A percentile compares a stretch with the other conserved stretches of the same genome.
phyloP scores from a whole-genome alignment of 2,113 vertebrate genomes.

The Clinocottus analis region DNA sequence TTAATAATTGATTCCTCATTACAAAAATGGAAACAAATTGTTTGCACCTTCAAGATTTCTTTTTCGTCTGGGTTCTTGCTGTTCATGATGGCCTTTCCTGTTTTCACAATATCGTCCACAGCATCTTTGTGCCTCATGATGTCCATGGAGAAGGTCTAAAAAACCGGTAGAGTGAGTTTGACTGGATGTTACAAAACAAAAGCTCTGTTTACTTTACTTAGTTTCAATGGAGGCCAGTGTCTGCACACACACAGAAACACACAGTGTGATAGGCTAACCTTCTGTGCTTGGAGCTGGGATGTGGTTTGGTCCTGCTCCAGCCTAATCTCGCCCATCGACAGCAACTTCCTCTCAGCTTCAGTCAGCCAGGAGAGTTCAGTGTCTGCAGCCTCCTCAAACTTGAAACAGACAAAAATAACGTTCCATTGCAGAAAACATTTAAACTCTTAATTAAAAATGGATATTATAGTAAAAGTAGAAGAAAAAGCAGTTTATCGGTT shows the following conservation, averaged over 20 bases:
- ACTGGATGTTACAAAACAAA: conserved; percentile 26
- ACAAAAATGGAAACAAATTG: background rate
- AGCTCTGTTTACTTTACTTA: conserved; percentile 47
- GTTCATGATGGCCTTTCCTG: conserved; percentile 88
- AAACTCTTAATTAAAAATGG: background rate
- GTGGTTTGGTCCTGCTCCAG: conserved; percentile 95
- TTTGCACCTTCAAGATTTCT: conserved; percentile 86
- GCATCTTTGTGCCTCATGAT: conserved; percentile 96
- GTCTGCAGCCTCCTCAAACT: conserved; percentile 96
- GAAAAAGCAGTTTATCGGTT: background rate
- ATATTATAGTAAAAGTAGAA: background rate
- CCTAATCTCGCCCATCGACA: conserved; percentile 90
- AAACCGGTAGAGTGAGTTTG: conserved; percentile 67
- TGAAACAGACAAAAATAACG: conserved; percentile 67
- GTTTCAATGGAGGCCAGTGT: conserved; percentile 26
- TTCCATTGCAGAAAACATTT: background rate
- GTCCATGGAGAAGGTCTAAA: conserved; percentile 95
- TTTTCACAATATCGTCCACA: conserved; percentile 93
- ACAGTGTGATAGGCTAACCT: conserved; percentile 83
- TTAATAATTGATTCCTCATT: background rate
- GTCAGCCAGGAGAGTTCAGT: conserved; percentile 91
- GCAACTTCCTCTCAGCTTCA: conserved; percentile 90
- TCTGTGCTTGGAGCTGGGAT: conserved; percentile 95
- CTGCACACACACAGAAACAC: background rate
- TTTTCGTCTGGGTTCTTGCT: conserved; percentile 91